Conservation (phyloP, 2,113 vertebrate genomes). For the Lasiurus cinereus region DNA sequence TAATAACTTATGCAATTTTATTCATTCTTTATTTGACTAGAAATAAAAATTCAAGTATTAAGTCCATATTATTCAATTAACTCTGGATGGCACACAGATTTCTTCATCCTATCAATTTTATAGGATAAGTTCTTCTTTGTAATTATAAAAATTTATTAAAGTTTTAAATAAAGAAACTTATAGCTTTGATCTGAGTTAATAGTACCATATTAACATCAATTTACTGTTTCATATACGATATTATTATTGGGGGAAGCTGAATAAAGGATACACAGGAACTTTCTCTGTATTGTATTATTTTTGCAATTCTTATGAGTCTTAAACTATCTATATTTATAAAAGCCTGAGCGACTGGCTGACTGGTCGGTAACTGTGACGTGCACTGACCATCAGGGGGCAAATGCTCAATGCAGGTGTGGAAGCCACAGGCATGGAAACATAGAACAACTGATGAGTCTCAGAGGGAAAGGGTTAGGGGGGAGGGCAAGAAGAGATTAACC, state of each 20-base stretch:
- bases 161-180: not conserved
- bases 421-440: too few relatives aligned
- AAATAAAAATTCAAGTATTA: conserved; percentile 53
- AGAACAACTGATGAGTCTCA: too few relatives aligned
- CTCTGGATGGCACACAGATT: conserved; percentile 3
- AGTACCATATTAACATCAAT: not conserved
- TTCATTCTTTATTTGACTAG: conserved; percentile 52
- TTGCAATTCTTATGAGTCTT: conserved; percentile 41
- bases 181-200: conserved; percentile 1
- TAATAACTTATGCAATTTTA: conserved; percentile 47
- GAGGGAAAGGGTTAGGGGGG: too few relatives aligned
- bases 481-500: too few relatives aligned
- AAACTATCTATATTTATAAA: not conserved
- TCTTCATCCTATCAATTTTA: conserved; percentile 49
- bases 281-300: conserved; percentile 31
- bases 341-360: too few relatives aligned
- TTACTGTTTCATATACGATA: conserved; percentile 5
- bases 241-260: not conserved
- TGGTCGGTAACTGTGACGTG: too few relatives aligned
- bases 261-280: not conserved
- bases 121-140: conserved; percentile 47
- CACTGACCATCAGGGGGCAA: too few relatives aligned
- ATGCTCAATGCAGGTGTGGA: too few relatives aligned
- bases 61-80: not conserved
- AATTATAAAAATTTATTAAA: conserved; percentile 37